Percentiles rank a stretch among this genome's conserved stretches.
Conservation (phyloP, 2,113 vertebrate species). For the Tapirus terrestris region DNA sequence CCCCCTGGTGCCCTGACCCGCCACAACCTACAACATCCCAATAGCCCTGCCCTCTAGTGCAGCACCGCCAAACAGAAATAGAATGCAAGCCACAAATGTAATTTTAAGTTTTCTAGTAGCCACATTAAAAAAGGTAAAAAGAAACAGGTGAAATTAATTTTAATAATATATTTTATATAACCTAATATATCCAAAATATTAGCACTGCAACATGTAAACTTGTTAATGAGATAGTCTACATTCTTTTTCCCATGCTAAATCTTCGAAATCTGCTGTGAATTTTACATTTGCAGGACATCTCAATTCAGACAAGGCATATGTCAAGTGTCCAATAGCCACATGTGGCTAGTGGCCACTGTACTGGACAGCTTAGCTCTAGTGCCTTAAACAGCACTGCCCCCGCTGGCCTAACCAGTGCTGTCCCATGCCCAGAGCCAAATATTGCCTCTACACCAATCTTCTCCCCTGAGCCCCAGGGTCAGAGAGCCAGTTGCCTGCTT, state of each 20-base stretch:
- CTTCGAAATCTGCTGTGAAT: not conserved
- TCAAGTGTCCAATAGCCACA: not conserved
- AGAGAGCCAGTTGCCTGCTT: not conserved
- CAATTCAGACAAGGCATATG: not conserved
- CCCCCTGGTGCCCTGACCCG: not conserved
- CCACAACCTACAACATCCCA: not conserved
- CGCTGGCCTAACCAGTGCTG: not conserved
- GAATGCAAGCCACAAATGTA: not conserved
- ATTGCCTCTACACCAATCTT: not conserved
- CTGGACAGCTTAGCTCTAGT: not conserved
- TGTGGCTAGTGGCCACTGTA: not conserved
- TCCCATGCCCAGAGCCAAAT: not conserved
- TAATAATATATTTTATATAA: not conserved
- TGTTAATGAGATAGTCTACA: not conserved
- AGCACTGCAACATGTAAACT: not conserved
- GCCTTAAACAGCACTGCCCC: not conserved
- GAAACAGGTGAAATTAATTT: not conserved
- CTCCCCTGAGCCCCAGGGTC: not conserved
- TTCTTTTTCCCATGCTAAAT: not conserved
- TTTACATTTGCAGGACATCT: not conserved
- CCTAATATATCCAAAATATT: not conserved
- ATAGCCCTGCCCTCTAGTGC: not conserved
- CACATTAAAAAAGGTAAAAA: slow-evolving; percentile 13
- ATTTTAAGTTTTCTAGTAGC: not conserved
- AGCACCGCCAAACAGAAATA: not conserved